Base-by-base conservation (phyloP, 1,140 invertebrate genomes). In the Trinorchestia longiramus region DNA sequence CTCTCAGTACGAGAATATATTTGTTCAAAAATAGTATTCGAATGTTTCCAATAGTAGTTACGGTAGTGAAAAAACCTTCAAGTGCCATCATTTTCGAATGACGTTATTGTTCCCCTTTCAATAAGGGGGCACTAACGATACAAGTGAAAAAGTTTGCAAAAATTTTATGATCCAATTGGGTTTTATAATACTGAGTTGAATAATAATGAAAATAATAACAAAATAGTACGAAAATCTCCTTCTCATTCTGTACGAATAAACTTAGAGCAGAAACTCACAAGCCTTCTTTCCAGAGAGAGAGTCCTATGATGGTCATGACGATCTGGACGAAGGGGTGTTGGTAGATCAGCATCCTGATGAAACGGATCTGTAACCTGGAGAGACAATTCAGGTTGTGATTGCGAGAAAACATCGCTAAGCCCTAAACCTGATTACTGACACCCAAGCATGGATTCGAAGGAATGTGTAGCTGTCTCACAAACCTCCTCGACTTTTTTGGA, bases 301-400 rank as follows among this genome's bases (percentile, higher is more conserved):
- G 23, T 40, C 90, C 88, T 87, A 96, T 62, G 90, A 96, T 96
- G 95, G 96, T 96, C 95, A 96, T 41, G 36, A 96, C 77, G 23
- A 95, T 94, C n/a, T 96, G 96, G 0, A 96, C 95, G 95, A 96
- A 96, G 41, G 91, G 95, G 95, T 96, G 96, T 42, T 96, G 96
- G 91, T 96, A 77, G 43, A 96, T 95, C 91, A 96, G 90, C 42
- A 96, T 43, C 95, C 96, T 96, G 0, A 96, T 45, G 43, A 96
- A 45, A 8, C 96, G 95, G 87, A 96, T 95, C 87, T 96, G 96
- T 42, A 43, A 43, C 45, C 96, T 96, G 96, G 87, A 53, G n/a
- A 95, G 47, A 94, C 28, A 95, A 87, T 77, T 15, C 62, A 77
- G 3, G 15, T 77, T 36, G 47, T 36, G 8, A 23, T 77, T 23